A percentile compares a stretch with the other conserved stretches of the same genome.
phyloP scores from a whole-genome alignment of 2,888 invertebrate species.

The Drosophila multiciliata region DNA sequence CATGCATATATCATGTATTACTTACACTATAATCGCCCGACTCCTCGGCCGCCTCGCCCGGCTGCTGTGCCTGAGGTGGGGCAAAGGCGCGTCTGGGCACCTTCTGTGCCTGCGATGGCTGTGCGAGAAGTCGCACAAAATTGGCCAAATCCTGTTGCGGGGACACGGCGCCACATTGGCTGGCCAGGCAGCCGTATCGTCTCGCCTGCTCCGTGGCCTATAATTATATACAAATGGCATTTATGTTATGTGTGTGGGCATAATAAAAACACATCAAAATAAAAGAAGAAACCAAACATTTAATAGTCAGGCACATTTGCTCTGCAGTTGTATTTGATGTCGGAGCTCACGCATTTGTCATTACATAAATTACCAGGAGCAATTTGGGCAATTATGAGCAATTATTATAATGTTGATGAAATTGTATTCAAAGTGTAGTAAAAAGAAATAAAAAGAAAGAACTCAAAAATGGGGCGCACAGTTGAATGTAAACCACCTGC shows the following conservation, averaged over 20 bases:
- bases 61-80: conserved; percentile 88
- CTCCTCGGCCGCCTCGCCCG: conserved; percentile 84
- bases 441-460: conserved; percentile 22
- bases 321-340: conserved; percentile 44
- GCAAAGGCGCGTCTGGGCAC: conserved; percentile 86
- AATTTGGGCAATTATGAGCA: conserved; percentile 68
- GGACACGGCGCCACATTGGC: conserved; percentile 91
- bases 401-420: conserved; percentile 71
- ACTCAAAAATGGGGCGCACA: conserved; percentile 15
- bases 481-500: conserved; percentile 39
- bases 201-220: conserved; percentile 92
- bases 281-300: conserved; percentile 33
- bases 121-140: conserved; percentile 90
- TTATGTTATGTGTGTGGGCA: neutral
- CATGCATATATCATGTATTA: conserved; percentile 35
- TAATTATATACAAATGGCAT: conserved; percentile 12
- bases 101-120: conserved; percentile 85
- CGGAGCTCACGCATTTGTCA: conserved; percentile 45
- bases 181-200: conserved; percentile 92
- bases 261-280: neutral
- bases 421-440: conserved; percentile 21
- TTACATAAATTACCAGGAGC: conserved; percentile 65
- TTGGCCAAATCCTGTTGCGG: conserved; percentile 86
- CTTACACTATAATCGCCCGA: conserved; percentile 85
- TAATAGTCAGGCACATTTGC: conserved; percentile 22